Evolutionary conservation across 1,140 invertebrate species (phyloP), one percentile per base, ranked within the genome.

Genomic region (Lepidurus arcticus): DNA sequence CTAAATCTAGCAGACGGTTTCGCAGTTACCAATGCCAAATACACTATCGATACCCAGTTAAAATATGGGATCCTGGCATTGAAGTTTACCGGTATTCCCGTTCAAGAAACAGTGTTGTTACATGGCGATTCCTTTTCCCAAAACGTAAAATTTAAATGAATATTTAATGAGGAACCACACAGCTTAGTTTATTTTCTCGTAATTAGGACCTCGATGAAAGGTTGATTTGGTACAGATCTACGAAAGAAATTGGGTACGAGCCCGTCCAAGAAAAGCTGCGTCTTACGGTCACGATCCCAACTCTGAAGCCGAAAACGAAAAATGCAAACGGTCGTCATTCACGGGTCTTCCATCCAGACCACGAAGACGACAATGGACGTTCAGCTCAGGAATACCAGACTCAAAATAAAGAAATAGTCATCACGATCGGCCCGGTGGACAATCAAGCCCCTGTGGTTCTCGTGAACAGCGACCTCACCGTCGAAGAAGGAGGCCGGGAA

Each of bases 401-500:
- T 76, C 76, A 65, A 24, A 45, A n/a, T 5, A 42, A 77, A 44
- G 10, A 24, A 1, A 43, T 79, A 7, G 73, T 74, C 11, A 76
- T 79, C 26, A 73, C 75, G 8, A 77, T 79, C 21, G 73, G 73
- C 11, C 79, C 79, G 7, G n/a, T 74, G 6, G 65, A 79, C 42
- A 79, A 79, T 44, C 79, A 79, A 43, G 42, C 42, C 24, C 79
- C 79, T 7, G 26, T 47, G 10, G 75, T 77, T 42, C 34, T 73
- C 4, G 75, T 79, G 6, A 45, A 79, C 65, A 44, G 76, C n/a
- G 47, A 79, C 43, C 24, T 79, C 43, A 74, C 24, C 13, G 79
- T 79, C 26, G 44, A 73, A n/a, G 79, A 79, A 74, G 79, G 79
- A 11, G 79, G 24, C 26, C 42, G 75, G 6, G 79, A 79, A 73